These are phyloP conservation scores for Ctenosaura bakeri DNA, from an alignment of 2,797 vertebrate species.

Conservation along the genomic window DNA sequence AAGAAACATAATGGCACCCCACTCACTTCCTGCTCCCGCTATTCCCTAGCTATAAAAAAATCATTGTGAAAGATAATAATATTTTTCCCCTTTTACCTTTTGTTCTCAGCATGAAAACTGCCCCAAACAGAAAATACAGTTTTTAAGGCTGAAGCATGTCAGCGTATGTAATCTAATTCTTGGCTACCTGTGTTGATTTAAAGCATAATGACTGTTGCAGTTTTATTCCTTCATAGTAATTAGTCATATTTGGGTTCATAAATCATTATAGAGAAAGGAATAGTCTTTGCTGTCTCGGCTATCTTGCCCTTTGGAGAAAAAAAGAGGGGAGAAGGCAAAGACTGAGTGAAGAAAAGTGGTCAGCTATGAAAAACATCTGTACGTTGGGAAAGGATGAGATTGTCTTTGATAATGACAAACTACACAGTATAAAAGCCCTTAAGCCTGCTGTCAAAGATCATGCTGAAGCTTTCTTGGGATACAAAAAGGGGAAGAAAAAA, in stretches of 20 bases:
- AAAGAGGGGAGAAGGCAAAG: conserved; percentile 1
- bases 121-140: not conserved
- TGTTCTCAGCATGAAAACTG: not conserved
- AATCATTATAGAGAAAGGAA: not conserved
- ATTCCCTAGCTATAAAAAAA: not conserved
- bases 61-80: not conserved
- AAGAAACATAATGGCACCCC: not conserved
- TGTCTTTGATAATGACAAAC: conserved; percentile 37
- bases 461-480: not conserved
- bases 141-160: conserved; percentile 22
- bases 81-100: not conserved
- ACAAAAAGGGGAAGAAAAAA: not conserved
- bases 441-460: conserved; percentile 21
- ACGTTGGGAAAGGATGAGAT: not conserved
- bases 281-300: conserved; percentile 14
- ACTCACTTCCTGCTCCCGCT: not conserved
- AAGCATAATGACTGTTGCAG: not conserved
- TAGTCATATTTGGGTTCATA: not conserved
- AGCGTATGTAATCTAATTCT: not conserved
- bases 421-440: conserved; percentile 18
- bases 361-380: conserved; percentile 34
- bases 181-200: not conserved
- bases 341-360: conserved; percentile 2
- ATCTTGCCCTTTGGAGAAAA: not conserved
- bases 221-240: conserved; percentile 17